These are phyloP conservation scores for Malurus leucopterus DNA, from an alignment of 2,797 vertebrate species.

Conservation along the genomic window DNA sequence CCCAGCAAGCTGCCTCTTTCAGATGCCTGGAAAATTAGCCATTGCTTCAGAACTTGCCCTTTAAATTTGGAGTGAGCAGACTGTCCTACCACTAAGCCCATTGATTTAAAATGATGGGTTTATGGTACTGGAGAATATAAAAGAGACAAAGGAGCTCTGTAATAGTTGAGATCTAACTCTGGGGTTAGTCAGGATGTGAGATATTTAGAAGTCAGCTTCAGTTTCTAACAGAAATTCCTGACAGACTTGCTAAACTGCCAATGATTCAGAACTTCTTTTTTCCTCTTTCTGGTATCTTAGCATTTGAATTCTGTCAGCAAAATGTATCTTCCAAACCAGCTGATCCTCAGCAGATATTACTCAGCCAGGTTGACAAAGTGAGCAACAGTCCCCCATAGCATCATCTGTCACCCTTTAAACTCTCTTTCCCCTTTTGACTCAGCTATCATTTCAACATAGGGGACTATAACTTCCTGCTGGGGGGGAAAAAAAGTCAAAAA, in stretches of 20 bases:
- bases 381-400: background rate
- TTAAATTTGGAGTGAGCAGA: background rate
- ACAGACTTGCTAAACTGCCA: background rate
- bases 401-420: background rate
- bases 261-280: background rate
- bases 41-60: background rate
- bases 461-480: background rate
- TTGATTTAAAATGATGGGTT: background rate
- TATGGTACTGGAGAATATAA: background rate
- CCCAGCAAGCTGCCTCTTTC: background rate
- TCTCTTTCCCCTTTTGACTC: background rate
- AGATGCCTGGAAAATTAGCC: constrained; percentile 6
- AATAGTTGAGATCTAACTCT: background rate
- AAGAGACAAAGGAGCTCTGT: background rate
- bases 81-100: background rate
- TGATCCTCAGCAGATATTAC: background rate
- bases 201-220: background rate
- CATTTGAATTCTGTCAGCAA: constrained; percentile 26
- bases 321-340: background rate
- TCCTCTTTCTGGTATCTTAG: background rate
- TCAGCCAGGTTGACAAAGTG: background rate
- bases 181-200: background rate
- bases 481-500: background rate
- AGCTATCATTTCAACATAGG: background rate
- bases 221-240: background rate